These are phyloP conservation scores for Phyllotreta striolata DNA, from an alignment of 2,888 invertebrate species.

Conservation along the genomic window DNA sequence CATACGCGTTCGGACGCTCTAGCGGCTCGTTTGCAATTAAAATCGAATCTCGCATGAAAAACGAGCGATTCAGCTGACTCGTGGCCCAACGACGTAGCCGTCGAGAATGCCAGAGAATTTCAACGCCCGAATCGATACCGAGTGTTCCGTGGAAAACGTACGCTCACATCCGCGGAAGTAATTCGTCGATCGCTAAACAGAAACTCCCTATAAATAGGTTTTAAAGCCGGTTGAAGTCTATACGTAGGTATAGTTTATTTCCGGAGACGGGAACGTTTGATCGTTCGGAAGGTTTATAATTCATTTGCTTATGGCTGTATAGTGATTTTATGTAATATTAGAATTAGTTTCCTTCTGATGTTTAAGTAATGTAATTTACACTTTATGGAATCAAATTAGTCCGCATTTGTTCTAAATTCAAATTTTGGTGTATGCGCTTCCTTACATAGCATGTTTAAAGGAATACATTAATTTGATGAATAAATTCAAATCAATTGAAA, in stretches of 20 bases:
- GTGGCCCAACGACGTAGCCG: slow-evolving; percentile 19
- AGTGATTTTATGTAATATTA: background rate
- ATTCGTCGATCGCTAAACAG: slow-evolving; percentile 32
- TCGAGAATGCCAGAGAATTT: slow-evolving; percentile 20
- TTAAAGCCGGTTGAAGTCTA: slow-evolving; percentile 16
- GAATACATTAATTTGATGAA: no score
- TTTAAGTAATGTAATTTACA: no score
- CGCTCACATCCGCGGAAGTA: slow-evolving; percentile 36
- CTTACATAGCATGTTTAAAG: no score
- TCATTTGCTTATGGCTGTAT: background rate
- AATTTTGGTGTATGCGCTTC: no score
- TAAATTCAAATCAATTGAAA: no score
- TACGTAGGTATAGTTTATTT: background rate
- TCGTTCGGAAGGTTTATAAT: slow-evolving; percentile 10
- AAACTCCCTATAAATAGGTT: slow-evolving; percentile 39
- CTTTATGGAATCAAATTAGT: no score
- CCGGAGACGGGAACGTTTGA: background rate
- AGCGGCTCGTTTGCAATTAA: slow-evolving; percentile 17
- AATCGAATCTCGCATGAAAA: slow-evolving; percentile 22
- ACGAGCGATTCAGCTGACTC: slow-evolving; percentile 17
- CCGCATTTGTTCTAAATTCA: no score
- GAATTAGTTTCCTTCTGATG: no score
- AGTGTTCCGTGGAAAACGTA: slow-evolving; percentile 28
- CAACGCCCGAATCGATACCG: slow-evolving; percentile 37
- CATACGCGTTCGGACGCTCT: background rate